phyloP scores from a whole-genome alignment of 2,797 vertebrate species.

The Xiphophorus birchmanni region DNA sequence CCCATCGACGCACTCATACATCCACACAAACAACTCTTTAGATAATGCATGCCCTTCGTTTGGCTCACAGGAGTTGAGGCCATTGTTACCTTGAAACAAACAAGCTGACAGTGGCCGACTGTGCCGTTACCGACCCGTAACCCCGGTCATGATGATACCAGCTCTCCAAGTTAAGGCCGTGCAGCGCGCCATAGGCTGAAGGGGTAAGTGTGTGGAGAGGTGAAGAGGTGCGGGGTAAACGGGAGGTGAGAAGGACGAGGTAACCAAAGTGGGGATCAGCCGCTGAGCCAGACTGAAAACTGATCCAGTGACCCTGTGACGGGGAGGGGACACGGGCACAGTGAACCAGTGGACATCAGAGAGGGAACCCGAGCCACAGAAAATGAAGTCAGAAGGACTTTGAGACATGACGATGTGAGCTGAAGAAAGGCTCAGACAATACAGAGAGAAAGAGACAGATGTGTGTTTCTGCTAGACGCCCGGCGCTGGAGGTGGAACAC shows the following conservation, averaged over 20 bases:
- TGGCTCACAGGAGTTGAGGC: conserved; percentile 51
- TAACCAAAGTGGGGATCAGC: conserved; percentile 69
- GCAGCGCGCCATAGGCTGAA: conserved; percentile 64
- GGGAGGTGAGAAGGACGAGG: conserved; percentile 73
- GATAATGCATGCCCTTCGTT: conserved; percentile 36
- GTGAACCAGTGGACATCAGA: conserved; percentile 48
- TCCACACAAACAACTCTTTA: conserved; percentile 37
- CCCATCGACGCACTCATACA: conserved; percentile 7
- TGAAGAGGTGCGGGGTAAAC: conserved; percentile 54
- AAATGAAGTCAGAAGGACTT: conserved; percentile 16
- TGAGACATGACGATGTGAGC: conserved; percentile 25
- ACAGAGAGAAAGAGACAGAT: conserved; percentile 35
- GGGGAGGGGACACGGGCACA: conserved; percentile 21
- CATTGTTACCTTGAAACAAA: conserved; percentile 47
- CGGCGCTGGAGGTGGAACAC: conserved; percentile 39
- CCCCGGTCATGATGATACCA: conserved; percentile 69
- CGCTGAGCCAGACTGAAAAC: conserved; percentile 64
- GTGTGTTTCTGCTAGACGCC: conserved; percentile 40
- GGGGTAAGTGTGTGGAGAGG: conserved; percentile 39
- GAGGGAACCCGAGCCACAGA: conserved; percentile 49
- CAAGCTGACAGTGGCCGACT: conserved; percentile 1
- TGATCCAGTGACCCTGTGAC: conserved; percentile 71
- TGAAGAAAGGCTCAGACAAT: conserved; percentile 29
- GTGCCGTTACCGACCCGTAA: conserved; percentile 61
- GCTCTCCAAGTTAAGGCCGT: conserved; percentile 37